phyloP scores from a whole-genome alignment of 2,888 invertebrate species.

The Caenorhabditis angaria region DNA sequence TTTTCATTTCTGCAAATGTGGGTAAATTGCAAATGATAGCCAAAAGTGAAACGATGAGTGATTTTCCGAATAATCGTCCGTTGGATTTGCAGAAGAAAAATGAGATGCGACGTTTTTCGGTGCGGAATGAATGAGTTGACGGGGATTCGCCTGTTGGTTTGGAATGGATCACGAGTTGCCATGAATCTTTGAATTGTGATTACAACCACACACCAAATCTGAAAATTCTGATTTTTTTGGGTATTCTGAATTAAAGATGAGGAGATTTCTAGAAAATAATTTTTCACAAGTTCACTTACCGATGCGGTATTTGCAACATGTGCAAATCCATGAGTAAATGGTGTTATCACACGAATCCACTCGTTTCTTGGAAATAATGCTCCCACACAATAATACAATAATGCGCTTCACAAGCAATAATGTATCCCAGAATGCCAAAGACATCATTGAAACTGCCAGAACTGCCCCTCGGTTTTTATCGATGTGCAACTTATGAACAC shows the following conservation, averaged over 20 bases:
- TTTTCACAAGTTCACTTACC: slow-evolving; percentile 39
- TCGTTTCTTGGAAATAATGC: slow-evolving; percentile 11
- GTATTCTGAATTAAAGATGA: no score
- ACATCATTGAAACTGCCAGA: slow-evolving; percentile 63
- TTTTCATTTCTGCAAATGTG: slow-evolving; percentile 63
- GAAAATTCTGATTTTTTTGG: slow-evolving; percentile 19
- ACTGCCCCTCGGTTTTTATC: slow-evolving; percentile 68
- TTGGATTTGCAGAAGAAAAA: slow-evolving; percentile 62
- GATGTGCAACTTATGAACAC: slow-evolving; percentile 61
- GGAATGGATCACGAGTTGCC: slow-evolving; percentile 68
- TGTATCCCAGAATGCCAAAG: slow-evolving; percentile 69
- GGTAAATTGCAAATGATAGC: slow-evolving; percentile 64
- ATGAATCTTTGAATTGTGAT: slow-evolving; percentile 67
- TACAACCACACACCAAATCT: slow-evolving; percentile 69
- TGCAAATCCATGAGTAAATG: slow-evolving; percentile 61
- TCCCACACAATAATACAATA: slow-evolving; percentile 66
- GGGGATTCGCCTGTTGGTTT: slow-evolving; percentile 60
- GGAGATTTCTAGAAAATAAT: no score
- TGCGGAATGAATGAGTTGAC: slow-evolving; percentile 59
- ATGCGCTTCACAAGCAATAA: slow-evolving; percentile 65
- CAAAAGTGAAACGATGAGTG: slow-evolving; percentile 51
- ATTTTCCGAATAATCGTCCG: slow-evolving; percentile 58
- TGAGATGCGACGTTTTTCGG: slow-evolving; percentile 62
- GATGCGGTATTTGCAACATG: slow-evolving; percentile 69
- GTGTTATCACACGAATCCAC: slow-evolving; percentile 48